Evolutionary conservation across 2,797 vertebrate genomes (phyloP).

Genomic region (Tenualosa ilisha): DNA sequence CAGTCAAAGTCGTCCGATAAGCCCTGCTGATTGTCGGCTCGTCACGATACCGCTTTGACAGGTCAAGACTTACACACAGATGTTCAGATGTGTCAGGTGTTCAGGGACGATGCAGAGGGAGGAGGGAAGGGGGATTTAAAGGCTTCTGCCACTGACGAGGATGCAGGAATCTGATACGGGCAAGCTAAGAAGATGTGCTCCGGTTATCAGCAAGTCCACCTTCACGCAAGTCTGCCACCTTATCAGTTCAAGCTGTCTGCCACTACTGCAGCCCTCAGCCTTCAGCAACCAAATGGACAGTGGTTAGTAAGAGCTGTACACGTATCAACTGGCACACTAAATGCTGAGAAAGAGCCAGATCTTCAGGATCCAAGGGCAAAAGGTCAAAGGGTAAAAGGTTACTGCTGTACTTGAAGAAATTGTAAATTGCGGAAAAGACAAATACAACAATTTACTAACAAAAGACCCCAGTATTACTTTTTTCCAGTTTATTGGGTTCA

Average conservation of each 20-base stretch:
- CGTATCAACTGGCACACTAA: conserved; percentile 24
- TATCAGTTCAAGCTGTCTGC: conserved; percentile 59
- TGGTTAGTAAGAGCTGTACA: conserved; percentile 23
- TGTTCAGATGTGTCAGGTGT: background rate
- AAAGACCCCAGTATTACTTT: no score
- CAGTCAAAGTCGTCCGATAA: background rate
- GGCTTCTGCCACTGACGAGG: conserved; percentile 63
- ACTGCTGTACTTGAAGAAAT: background rate
- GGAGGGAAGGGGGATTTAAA: conserved; percentile 66
- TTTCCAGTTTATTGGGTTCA: no score
- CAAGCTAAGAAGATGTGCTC: conserved; percentile 62
- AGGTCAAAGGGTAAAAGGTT: background rate
- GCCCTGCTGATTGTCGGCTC: background rate
- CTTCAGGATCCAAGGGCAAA: background rate
- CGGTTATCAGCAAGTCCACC: conserved; percentile 63
- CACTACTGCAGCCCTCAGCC: conserved; percentile 44
- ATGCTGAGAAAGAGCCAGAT: background rate
- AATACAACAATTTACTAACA: no score
- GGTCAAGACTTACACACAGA: background rate
- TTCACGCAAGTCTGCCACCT: conserved; percentile 73
- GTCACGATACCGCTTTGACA: background rate
- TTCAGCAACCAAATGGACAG: conserved; percentile 34
- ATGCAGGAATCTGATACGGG: conserved; percentile 66
- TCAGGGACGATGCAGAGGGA: background rate
- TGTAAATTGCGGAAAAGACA: no score